Percentiles rank a stretch among this genome's conserved stretches.
phyloP scores from a whole-genome alignment of 2,888 invertebrate species.

The Polydesmus complanatus region DNA sequence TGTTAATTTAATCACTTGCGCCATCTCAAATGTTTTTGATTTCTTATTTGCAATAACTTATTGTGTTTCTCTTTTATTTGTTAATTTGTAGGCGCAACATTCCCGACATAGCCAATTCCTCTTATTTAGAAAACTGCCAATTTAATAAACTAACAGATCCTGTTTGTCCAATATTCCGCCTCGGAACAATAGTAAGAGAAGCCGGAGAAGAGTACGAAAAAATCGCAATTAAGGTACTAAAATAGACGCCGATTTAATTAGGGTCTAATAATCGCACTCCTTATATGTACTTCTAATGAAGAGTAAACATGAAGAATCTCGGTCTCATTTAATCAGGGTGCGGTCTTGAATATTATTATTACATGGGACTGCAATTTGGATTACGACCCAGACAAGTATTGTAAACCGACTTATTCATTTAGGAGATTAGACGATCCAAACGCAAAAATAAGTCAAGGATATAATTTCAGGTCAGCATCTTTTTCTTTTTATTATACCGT shows the following conservation, averaged over 20 bases:
- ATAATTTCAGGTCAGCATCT: constrained; percentile 35
- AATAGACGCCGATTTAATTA: not conserved
- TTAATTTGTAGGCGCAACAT: constrained; percentile 32
- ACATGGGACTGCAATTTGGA: constrained; percentile 40
- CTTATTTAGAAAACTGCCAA: constrained; percentile 28
- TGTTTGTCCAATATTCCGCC: constrained; percentile 34
- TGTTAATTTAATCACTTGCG: too few relatives aligned
- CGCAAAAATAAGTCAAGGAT: constrained; percentile 33
- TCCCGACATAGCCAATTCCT: constrained; percentile 24
- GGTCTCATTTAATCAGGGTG: constrained; percentile 29
- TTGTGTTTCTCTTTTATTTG: too few relatives aligned
- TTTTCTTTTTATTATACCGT: too few relatives aligned
- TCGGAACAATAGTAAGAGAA: constrained; percentile 30
- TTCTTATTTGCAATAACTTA: too few relatives aligned
- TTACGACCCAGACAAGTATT: constrained; percentile 29
- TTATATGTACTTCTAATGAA: not conserved
- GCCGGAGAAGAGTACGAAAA: constrained; percentile 26
- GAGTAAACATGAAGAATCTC: too few relatives aligned
- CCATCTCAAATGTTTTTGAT: too few relatives aligned
- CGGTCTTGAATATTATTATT: constrained; percentile 35
- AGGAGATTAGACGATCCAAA: constrained; percentile 33
- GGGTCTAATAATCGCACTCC: not conserved
- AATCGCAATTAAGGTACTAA: constrained; percentile 26
- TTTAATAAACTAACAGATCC: constrained; percentile 27
- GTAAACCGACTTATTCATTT: constrained; percentile 36